These are phyloP conservation scores for Zaprionus ornatus DNA, from an alignment of 1,140 invertebrate genomes.

Conservation along the genomic window DNA sequence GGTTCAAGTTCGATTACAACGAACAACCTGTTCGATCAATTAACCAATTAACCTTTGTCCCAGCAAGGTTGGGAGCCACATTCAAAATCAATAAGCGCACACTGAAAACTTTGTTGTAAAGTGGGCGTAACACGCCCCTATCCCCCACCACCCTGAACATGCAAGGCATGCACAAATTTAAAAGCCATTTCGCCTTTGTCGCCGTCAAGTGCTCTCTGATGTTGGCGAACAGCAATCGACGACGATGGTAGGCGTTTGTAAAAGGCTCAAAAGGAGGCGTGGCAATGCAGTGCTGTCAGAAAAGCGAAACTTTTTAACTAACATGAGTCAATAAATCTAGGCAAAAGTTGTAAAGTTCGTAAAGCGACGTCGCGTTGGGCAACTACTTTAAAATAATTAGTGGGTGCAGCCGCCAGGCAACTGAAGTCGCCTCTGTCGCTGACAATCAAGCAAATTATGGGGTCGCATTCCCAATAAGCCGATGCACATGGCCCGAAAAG, in stretches of 20 bases:
- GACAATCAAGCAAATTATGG: constrained; percentile 77
- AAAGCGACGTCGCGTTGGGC: constrained; percentile 63
- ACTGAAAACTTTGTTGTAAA: constrained; percentile 26
- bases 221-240: constrained; percentile 17
- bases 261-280: constrained; percentile 33
- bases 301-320: constrained; percentile 41
- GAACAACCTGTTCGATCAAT: constrained; percentile 53
- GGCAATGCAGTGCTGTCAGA: constrained; percentile 15
- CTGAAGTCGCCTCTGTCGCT: constrained; percentile 47
- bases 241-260: constrained; percentile 26
- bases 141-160: constrained; percentile 17
- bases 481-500: constrained; percentile 17
- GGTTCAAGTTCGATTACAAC: constrained; percentile 30
- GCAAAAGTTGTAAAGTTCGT: constrained; percentile 36
- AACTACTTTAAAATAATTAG: constrained; percentile 82
- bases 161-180: constrained; percentile 55
- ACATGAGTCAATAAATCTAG: constrained; percentile 72
- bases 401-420: constrained; percentile 74
- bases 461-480: constrained; percentile 44
- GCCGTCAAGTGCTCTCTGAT: constrained; percentile 53
- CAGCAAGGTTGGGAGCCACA: neutral
- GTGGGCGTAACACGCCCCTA: constrained; percentile 59
- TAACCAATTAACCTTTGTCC: constrained; percentile 73
- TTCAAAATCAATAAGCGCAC: constrained; percentile 65
- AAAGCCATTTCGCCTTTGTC: constrained; percentile 75